Percentiles rank a stretch among this genome's conserved stretches.
These are phyloP conservation scores for Blera fallax DNA, from an alignment of 2,888 invertebrate genomes.

Conservation along the genomic window DNA sequence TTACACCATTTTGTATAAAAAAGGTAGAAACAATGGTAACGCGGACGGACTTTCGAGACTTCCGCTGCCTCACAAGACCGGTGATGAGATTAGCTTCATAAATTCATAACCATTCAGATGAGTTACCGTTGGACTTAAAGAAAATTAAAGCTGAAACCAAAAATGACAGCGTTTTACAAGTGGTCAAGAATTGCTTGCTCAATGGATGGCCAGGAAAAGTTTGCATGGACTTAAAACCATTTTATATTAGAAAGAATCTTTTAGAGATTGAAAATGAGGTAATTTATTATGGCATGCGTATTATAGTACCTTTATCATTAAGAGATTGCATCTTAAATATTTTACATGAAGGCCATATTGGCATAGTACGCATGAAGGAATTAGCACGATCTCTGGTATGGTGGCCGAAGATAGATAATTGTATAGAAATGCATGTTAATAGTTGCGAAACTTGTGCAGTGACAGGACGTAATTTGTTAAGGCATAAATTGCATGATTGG, in stretches of 20 bases:
- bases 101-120: not conserved
- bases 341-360: constrained; percentile 10
- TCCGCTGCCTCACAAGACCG: constrained; percentile 13
- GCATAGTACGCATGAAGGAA: constrained; percentile 5
- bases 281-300: not conserved
- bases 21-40: constrained; percentile 15
- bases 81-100: not conserved
- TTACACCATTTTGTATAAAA: constrained; percentile 46
- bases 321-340: not conserved
- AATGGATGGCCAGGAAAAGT: not conserved
- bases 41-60: constrained; percentile 12
- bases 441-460: not conserved
- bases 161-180: no score
- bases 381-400: not conserved
- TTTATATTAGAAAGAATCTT: not conserved
- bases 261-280: not conserved
- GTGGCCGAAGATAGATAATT: not conserved
- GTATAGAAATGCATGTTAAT: not conserved
- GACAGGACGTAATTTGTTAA: not conserved
- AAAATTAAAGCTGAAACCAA: no score
- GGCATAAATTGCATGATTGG: not conserved
- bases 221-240: not conserved
- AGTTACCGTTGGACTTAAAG: not conserved
- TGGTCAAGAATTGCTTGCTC: not conserved
- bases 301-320: not conserved